These are phyloP conservation scores for Cryptocephalus moraei DNA, from an alignment of 2,888 invertebrate species.

Conservation along the genomic window DNA sequence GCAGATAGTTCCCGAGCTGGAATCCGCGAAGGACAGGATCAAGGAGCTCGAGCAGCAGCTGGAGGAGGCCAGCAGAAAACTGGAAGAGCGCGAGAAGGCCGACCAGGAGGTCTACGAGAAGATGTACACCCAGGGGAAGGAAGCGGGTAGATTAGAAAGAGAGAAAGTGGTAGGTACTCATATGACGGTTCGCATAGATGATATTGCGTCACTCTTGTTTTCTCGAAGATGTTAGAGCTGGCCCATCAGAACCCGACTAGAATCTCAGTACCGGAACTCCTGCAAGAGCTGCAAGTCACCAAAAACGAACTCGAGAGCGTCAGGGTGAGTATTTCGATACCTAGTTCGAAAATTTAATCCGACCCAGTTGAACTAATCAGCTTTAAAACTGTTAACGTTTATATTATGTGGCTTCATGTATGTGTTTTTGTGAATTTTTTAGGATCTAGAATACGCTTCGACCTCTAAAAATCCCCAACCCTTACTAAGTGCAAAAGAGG, in stretches of 20 bases:
- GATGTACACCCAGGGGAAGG: conserved; percentile 71
- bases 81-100: conserved; percentile 60
- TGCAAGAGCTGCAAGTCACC: conserved; percentile 74
- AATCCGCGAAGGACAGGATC: conserved; percentile 60
- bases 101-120: conserved; percentile 70
- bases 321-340: conserved; percentile 47
- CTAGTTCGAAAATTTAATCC: too few relatives aligned
- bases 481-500: conserved; percentile 88
- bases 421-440: conserved; percentile 34
- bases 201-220: not conserved
- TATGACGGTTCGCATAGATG: not conserved
- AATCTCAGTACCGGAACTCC: conserved; percentile 70
- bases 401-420: conserved; percentile 2
- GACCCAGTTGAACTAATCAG: too few relatives aligned
- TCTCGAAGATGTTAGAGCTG: conserved; percentile 35
- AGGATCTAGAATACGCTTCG: conserved; percentile 62
- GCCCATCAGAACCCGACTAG: conserved; percentile 54
- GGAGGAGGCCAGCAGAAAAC: conserved; percentile 57
- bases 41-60: conserved; percentile 61
- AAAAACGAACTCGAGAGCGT: conserved; percentile 81
- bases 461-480: conserved; percentile 60
- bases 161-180: conserved; percentile 51
- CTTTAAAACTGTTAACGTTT: not conserved
- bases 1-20: conserved; percentile 63
- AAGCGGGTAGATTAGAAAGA: conserved; percentile 63